These are phyloP conservation scores for Aurelia coerulea DNA, from an alignment of 30 jellyfish, hydroid and myxozoan genomes.

Conservation along the genomic window DNA sequence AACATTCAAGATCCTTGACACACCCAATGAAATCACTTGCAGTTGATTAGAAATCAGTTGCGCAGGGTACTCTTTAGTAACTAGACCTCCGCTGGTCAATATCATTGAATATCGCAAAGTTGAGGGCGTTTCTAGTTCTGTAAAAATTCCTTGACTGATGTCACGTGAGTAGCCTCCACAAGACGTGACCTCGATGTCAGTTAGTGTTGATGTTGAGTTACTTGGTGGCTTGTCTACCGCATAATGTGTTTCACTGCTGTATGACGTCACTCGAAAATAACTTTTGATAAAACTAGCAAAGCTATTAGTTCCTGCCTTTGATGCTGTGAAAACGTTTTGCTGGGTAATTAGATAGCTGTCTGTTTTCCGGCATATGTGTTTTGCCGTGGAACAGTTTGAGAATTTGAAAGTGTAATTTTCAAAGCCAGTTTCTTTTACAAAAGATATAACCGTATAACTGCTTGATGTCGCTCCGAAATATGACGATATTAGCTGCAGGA, in stretches of 20 bases:
- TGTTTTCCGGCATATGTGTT: slow-evolving; percentile 16
- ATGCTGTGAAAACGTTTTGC: slow-evolving; percentile 33
- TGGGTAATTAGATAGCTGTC: not conserved
- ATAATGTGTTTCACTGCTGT: slow-evolving; percentile 40
- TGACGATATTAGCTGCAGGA: slow-evolving; percentile 52
- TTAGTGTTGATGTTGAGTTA: slow-evolving; percentile 20
- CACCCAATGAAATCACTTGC: slow-evolving; percentile 44
- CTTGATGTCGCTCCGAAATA: slow-evolving; percentile 25
- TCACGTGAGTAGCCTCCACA: slow-evolving; percentile 66
- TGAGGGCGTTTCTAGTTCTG: slow-evolving; percentile 4
- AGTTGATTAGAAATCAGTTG: slow-evolving; percentile 22
- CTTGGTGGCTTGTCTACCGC: slow-evolving; percentile 37
- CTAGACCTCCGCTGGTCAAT: slow-evolving; percentile 3
- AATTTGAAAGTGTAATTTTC: slow-evolving; percentile 15
- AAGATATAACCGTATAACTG: slow-evolving; percentile 11
- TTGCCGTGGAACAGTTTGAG: slow-evolving; percentile 52
- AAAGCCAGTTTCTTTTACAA: slow-evolving; percentile 1
- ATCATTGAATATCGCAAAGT: slow-evolving; percentile 21
- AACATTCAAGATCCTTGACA: not conserved
- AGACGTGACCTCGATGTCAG: slow-evolving; percentile 47
- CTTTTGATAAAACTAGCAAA: slow-evolving; percentile 35
- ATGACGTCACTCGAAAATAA: slow-evolving; percentile 35
- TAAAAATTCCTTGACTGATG: slow-evolving; percentile 10
- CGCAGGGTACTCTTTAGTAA: slow-evolving; percentile 22
- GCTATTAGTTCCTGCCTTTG: slow-evolving; percentile 29